These are phyloP conservation scores for Aradus depressus DNA, from an alignment of 2,888 invertebrate genomes.

Conservation along the genomic window DNA sequence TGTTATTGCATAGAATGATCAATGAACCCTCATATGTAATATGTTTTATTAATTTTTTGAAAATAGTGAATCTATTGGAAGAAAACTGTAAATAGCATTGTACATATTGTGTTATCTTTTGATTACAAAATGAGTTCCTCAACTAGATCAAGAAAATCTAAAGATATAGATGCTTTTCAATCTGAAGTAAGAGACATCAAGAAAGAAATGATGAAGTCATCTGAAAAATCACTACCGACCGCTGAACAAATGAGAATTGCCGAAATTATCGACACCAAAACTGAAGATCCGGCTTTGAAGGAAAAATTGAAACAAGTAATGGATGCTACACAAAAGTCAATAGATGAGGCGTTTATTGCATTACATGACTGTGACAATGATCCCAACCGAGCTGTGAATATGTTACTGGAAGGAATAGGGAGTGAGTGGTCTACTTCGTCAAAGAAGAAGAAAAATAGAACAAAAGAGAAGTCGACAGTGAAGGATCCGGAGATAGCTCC, in stretches of 20 bases:
- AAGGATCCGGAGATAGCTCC: conserved; percentile 39
- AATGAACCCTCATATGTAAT: too few relatives aligned
- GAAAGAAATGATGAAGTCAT: conserved; percentile 2
- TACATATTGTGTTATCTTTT: conserved; percentile 4
- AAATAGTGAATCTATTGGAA: too few relatives aligned
- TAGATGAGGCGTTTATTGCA: conserved; percentile 85
- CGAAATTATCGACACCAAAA: conserved; percentile 59
- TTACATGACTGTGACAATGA: conserved; percentile 89
- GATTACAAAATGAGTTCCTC: conserved; percentile 10
- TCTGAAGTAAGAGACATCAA: background rate
- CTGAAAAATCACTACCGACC: too few relatives aligned
- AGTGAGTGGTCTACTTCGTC: conserved; percentile 77
- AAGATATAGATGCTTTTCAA: conserved; percentile 9
- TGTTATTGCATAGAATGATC: too few relatives aligned
- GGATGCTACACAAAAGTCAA: conserved; percentile 80
- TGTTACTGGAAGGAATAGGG: conserved; percentile 64
- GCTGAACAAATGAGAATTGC: conserved; percentile 77
- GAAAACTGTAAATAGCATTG: conserved; percentile 16
- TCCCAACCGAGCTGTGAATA: conserved; percentile 67
- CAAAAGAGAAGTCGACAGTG: conserved; percentile 41
- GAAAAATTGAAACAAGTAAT: conserved; percentile 69
- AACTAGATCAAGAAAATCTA: conserved; percentile 12
- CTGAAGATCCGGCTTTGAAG: conserved; percentile 49
- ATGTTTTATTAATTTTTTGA: too few relatives aligned
- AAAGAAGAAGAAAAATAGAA: conserved; percentile 76